Base-by-base conservation (phyloP, 2,888 invertebrate genomes). In the Lutraria lutraria region DNA sequence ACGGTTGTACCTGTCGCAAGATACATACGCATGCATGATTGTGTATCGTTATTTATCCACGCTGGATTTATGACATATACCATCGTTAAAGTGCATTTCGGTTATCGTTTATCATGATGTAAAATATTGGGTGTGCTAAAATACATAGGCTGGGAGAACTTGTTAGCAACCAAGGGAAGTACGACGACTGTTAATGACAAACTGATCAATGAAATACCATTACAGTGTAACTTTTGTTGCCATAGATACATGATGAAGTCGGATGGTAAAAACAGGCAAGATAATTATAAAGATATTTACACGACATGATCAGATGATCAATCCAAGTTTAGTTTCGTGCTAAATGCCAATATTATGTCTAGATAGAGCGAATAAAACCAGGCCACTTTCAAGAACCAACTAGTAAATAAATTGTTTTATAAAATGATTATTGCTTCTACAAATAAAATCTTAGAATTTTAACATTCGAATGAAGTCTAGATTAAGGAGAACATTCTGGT, bases 11-110 rank as follows among this genome's bases (percentile, higher is more conserved):
- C 76, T 76, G 76, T 31, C 34, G 76, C 34, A 10, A 15, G 13
- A 34, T 76, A 76, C 76, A 34, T 31, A 76, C 16, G 29, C 31
- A 34, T 76, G 76, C 34, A 76, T 76, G n/a, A n/a, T n/a, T n/a
- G 76, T 76, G 29, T 76, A 76, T 76, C 76, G 19, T 76, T 10
- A 76, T 76, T 76, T 76, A 31, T 76, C 31, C 19, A 25, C 16
- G 76, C 76, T 76, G 34, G 31, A 76, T 76, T 76, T 76, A 76
- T 76, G 76, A 76, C 76, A 76, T 76, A 31, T 76, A 16, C 34
- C 34, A 76, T 76, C 76, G 25, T 76, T 68, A 10, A 76, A 76
- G 34, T 76, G 34, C 31, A 76, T 76, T 76, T 31, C 29, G 19
- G 34, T 76, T 76, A 31, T 76, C 76, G 16, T 76, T 34, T 25